A percentile compares a stretch with the other conserved stretches of the same genome.
phyloP scores from a whole-genome alignment of 1,140 invertebrate species.

The Geopemphigus sp. region DNA sequence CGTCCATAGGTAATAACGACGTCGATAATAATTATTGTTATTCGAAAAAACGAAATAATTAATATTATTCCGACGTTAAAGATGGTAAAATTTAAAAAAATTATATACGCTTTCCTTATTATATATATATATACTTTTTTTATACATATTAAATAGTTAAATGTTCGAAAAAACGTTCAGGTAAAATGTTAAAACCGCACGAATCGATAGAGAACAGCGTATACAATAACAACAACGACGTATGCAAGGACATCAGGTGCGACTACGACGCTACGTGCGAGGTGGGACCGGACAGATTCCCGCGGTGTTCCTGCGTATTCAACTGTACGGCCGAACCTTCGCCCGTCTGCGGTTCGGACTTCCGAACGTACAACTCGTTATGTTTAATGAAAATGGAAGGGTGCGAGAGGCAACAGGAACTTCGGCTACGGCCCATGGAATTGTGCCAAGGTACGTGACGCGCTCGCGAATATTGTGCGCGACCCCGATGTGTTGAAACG shows the following conservation, averaged over 20 bases:
- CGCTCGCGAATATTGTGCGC: too few relatives aligned
- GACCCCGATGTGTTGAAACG: too few relatives aligned
- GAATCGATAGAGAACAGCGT: conserved; percentile 38
- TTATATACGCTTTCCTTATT: too few relatives aligned
- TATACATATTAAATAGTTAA: too few relatives aligned
- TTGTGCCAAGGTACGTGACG: conserved; percentile 71
- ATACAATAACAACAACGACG: conserved; percentile 60
- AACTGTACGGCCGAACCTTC: conserved; percentile 62
- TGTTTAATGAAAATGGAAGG: conserved; percentile 85
- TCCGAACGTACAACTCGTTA: conserved; percentile 74
- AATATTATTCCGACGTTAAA: too few relatives aligned
- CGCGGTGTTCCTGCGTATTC: conserved; percentile 74
- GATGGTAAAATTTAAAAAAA: too few relatives aligned
- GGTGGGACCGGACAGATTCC: conserved; percentile 70
- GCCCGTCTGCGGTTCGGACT: conserved; percentile 81
- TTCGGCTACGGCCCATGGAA: conserved; percentile 73
- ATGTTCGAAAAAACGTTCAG: too few relatives aligned
- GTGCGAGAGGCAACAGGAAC: conserved; percentile 77
- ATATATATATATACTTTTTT: too few relatives aligned
- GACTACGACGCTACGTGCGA: conserved; percentile 81
- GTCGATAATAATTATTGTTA: too few relatives aligned
- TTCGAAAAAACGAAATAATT: too few relatives aligned
- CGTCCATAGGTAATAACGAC: conserved; percentile 7
- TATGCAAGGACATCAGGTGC: conserved; percentile 77
- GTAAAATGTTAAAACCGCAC: conserved; percentile 16